Evolutionary conservation across 2,797 vertebrate genomes (phyloP), one percentile per base, ranked within the genome.

Genomic region (Fundulus diaphanus): DNA sequence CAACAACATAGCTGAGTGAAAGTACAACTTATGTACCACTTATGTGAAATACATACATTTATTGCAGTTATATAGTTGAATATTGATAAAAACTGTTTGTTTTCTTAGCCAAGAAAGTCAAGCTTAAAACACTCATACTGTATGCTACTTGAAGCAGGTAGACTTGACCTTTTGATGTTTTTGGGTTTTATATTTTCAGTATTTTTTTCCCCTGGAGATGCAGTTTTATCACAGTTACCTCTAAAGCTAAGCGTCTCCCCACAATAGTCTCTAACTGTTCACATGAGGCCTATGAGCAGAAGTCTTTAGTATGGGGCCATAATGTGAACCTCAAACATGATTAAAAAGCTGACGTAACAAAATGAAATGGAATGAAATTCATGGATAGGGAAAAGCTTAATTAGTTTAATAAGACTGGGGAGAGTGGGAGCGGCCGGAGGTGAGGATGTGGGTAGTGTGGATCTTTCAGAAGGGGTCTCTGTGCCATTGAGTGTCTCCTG

Each of bases 321-420:
- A 84, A 80, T 69, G 72, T 84, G 85, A 88, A 88, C 85, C 87
- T 91, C 86, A 84, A 91, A 88, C 77, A 13, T 89, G 88, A 92
- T 93, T 93, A 89, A 85, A 88, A 86, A 83, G 73, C 63, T 78
- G 63, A 78, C 31, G 74, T 66, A 77, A 78, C 86, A 76, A 86
- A 85, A 92, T 81, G 82, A 90, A 85, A 93, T 88, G 74, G 74
- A 91, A 90, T 79, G 82, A 80, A 90, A 93, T 84, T 88, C 82
- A 82, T 73, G 77, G 74, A 78, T 84, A 78, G 76, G 84, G 87
- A 77, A 84, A 87, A 87, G 89, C 90, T 91, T 94, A 92, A 94
- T 94, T 94, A 92, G 90, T 88, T 88, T 93, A 94, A 94, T 93
- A 92, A 83, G 90, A 94, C 89, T 84, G 73, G 88, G 88, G 86